Evolutionary conservation across 2,113 vertebrate species (phyloP).

Genomic region (Calyptomena viridis): DNA sequence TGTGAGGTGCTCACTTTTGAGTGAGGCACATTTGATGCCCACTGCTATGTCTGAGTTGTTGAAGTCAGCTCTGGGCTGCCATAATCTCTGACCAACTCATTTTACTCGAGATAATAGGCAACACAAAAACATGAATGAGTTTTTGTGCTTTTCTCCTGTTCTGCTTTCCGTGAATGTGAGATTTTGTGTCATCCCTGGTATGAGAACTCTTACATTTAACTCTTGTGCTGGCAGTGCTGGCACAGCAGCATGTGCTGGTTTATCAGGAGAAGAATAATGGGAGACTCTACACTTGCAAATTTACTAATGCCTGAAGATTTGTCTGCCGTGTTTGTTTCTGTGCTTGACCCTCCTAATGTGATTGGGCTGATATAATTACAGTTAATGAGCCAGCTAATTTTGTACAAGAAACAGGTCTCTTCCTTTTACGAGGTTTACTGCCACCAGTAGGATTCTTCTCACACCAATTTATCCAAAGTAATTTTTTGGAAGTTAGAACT

Average conservation of each 20-base stretch:
- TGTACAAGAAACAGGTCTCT: neutral
- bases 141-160: neutral
- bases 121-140: neutral
- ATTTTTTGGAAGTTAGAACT: neutral
- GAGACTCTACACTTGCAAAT: neutral
- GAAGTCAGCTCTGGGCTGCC: neutral
- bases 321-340: slow-evolving; percentile 5
- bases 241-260: neutral
- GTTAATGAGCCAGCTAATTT: slow-evolving; percentile 42
- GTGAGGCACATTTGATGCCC: neutral
- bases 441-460: slow-evolving; percentile 3
- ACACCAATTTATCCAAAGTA: neutral
- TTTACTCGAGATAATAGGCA: fast-evolving
- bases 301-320: neutral
- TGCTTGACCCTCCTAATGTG: slow-evolving; percentile 7
- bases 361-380: neutral
- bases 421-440: slow-evolving; percentile 30
- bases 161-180: neutral
- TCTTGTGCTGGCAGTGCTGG: neutral
- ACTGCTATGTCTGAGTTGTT: neutral
- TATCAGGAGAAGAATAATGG: neutral
- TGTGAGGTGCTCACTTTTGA: neutral
- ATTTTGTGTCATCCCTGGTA: neutral
- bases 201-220: neutral
- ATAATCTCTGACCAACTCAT: neutral